phyloP scores from a whole-genome alignment of 2,113 vertebrate genomes.

The Ancistrus triradiatus region DNA sequence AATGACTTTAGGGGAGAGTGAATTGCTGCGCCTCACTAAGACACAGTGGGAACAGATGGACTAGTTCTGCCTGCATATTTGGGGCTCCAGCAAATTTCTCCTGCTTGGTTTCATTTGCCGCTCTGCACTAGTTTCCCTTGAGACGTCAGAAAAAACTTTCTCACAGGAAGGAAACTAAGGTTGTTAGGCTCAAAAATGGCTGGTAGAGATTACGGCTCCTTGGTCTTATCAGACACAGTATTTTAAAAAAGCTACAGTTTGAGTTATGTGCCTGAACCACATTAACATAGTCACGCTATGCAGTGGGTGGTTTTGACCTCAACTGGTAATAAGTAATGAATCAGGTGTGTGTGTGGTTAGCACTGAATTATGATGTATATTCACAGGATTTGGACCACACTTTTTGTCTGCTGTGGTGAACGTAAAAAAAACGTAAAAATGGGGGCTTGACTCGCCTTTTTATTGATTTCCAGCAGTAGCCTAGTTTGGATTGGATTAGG shows the following conservation, averaged over 20 bases:
- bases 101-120: conserved; percentile 3
- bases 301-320: no score
- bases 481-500: no score
- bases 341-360: no score
- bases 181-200: conserved; percentile 27
- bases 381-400: no score
- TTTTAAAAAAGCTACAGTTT: not conserved
- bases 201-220: conserved; percentile 28
- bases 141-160: conserved; percentile 12
- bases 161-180: conserved; percentile 36
- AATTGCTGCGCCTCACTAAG: not conserved
- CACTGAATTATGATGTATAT: no score
- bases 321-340: no score
- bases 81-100: conserved; percentile 19
- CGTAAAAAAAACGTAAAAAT: no score
- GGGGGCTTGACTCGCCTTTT: no score
- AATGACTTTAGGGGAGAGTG: not conserved
- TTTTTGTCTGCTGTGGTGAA: no score
- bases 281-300: not conserved
- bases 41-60: conserved; percentile 42
- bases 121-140: conserved; percentile 6
- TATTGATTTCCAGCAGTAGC: no score
- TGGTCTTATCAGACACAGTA: conserved; percentile 26
- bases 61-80: conserved; percentile 8
- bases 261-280: not conserved